phyloP scores from a whole-genome alignment of 2,888 invertebrate species.

The Leptinotarsa haldemani region DNA sequence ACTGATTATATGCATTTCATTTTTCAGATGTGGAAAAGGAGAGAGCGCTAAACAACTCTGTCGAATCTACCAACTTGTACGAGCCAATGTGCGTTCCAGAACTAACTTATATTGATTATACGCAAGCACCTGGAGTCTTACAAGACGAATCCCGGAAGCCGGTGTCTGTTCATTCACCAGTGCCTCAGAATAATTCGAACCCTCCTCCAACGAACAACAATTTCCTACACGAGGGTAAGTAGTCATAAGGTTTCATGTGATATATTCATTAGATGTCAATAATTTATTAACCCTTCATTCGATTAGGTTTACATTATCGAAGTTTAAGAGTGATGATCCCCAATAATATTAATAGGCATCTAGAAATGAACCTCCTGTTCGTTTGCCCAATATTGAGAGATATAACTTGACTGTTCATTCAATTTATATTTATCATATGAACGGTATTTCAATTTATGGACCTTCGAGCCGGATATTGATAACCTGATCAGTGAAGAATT shows the following conservation, averaged over 20 bases:
- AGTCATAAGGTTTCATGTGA: neutral
- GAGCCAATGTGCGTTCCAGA: conserved; percentile 83
- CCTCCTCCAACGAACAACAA: conserved; percentile 58
- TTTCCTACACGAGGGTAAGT: conserved; percentile 72
- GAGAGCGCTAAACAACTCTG: conserved; percentile 73
- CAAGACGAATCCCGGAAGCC: conserved; percentile 64
- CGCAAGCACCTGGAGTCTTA: conserved; percentile 61
- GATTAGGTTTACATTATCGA: too few relatives aligned
- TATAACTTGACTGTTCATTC: neutral
- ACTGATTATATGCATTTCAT: too few relatives aligned
- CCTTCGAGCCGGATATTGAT: conserved; percentile 2
- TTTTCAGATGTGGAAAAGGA: conserved; percentile 82
- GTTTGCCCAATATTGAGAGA: neutral
- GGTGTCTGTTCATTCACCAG: conserved; percentile 44
- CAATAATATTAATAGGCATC: too few relatives aligned
- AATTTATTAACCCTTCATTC: too few relatives aligned
- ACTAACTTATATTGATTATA: conserved; percentile 75
- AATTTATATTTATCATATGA: too few relatives aligned
- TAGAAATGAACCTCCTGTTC: too few relatives aligned
- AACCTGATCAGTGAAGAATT: too few relatives aligned
- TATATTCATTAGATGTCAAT: too few relatives aligned
- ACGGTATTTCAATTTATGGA: neutral
- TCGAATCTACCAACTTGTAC: conserved; percentile 80
- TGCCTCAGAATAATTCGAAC: conserved; percentile 65
- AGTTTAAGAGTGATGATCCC: too few relatives aligned